Evolutionary conservation across 2,797 vertebrate genomes (phyloP).

Genomic region (Pempheris klunzingeri): DNA sequence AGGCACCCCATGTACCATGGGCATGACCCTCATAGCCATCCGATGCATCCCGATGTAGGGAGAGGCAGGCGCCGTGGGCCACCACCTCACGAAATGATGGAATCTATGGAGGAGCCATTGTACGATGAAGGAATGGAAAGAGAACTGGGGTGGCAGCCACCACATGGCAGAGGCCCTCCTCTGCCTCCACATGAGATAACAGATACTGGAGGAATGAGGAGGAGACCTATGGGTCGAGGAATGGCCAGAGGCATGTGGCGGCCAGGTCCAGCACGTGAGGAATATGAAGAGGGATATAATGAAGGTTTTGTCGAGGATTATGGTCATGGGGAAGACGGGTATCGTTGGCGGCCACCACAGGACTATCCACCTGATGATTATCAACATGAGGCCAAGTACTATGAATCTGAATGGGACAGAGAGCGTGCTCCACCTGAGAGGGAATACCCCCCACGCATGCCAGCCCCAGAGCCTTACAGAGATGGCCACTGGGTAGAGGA

Average conservation of each 20-base stretch:
- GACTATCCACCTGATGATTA: slow-evolving; percentile 87
- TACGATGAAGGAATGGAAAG: slow-evolving; percentile 77
- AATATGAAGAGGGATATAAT: slow-evolving; percentile 81
- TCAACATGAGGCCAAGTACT: slow-evolving; percentile 71
- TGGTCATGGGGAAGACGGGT: slow-evolving; percentile 80
- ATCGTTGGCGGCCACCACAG: slow-evolving; percentile 84
- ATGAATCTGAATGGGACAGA: slow-evolving; percentile 88
- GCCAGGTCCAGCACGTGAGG: slow-evolving; percentile 80
- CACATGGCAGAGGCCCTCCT: slow-evolving; percentile 82
- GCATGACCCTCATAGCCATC: slow-evolving; percentile 69
- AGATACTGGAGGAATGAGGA: slow-evolving; percentile 75
- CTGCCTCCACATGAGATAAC: slow-evolving; percentile 85
- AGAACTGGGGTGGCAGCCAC: slow-evolving; percentile 76
- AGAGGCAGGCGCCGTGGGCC: slow-evolving; percentile 80
- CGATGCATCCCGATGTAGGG: slow-evolving; percentile 82
- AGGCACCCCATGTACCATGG: slow-evolving; percentile 73
- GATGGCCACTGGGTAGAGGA: slow-evolving; percentile 91
- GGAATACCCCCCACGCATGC: slow-evolving; percentile 83
- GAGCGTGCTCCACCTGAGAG: slow-evolving; percentile 79
- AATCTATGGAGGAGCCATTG: slow-evolving; percentile 61
- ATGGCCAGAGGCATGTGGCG: slow-evolving; percentile 77
- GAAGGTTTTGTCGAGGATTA: slow-evolving; percentile 77
- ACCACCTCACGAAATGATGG: slow-evolving; percentile 83
- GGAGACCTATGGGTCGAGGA: slow-evolving; percentile 77
- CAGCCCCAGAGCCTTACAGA: slow-evolving; percentile 87